Conservation (phyloP, 2,888 invertebrate species). For the Agelastica alni region DNA sequence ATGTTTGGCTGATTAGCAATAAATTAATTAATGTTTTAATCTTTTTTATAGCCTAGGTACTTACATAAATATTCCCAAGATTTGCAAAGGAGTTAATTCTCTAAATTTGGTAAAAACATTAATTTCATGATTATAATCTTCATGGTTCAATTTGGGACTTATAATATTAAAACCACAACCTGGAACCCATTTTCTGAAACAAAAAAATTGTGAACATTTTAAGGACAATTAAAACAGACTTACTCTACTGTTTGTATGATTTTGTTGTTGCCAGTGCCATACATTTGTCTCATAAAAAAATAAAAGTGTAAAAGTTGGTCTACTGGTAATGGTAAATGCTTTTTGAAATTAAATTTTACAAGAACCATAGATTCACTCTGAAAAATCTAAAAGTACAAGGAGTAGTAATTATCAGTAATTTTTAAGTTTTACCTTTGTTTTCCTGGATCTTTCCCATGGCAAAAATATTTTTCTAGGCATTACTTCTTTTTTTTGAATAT, state of each 20-base stretch:
- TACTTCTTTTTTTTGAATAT: conserved; percentile 64
- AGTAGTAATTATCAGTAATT: neutral
- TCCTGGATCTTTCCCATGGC: conserved; percentile 60
- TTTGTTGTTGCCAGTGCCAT: conserved; percentile 62
- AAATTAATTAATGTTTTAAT: too few relatives aligned
- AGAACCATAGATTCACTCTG: conserved; percentile 66
- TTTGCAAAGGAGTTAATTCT: conserved; percentile 66
- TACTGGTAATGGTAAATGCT: conserved; percentile 55
- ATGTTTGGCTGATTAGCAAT: too few relatives aligned
- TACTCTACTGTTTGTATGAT: conserved; percentile 77
- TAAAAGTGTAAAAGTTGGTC: conserved; percentile 67
- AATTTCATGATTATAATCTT: conserved; percentile 59
- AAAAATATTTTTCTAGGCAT: conserved; percentile 68
- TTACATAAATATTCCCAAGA: conserved; percentile 66
- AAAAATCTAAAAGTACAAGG: conserved; percentile 6
- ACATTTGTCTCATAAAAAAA: conserved; percentile 71
- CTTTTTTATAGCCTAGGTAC: too few relatives aligned
- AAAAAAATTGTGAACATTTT: conserved; percentile 14
- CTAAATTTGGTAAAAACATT: conserved; percentile 75
- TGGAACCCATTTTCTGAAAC: conserved; percentile 69
- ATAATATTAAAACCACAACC: conserved; percentile 63
- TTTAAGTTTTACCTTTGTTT: neutral
- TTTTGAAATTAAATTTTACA: conserved; percentile 68
- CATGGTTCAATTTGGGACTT: conserved; percentile 39
- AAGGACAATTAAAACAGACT: conserved; percentile 50